Base-by-base conservation (phyloP, 2,888 invertebrate genomes). In the Tenthredo mesomela region DNA sequence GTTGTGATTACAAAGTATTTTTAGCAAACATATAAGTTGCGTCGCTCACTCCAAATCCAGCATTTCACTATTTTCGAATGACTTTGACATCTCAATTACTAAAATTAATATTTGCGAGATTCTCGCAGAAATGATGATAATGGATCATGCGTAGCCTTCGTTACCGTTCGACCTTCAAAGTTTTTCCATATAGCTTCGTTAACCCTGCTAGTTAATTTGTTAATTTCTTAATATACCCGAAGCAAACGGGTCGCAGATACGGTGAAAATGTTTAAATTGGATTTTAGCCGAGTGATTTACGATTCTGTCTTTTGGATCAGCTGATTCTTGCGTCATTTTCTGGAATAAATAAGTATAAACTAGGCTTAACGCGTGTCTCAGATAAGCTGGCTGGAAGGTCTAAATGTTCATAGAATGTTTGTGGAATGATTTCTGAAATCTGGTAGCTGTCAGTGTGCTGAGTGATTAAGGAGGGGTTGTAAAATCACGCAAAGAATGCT, bases 271-370 rank as follows among this genome's bases (percentile, higher is more conserved):
- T 85, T 85, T 85, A 82, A 85, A 85, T 71, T 65, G 82, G 84
- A 85, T 80, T 78, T 37, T 85, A 40, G n/a, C 67, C 43, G 80
- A 85, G 78, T 85, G 84, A 85, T 85, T 85, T 85, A 85, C 82
- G n/a, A 61, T 70, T 37, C 67, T 85, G 65, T 29, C n/a, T 77
- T 65, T 70, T 21, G 84, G 84, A 85, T 85, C 84, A 85, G 84
- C 84, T 85, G 84, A 85, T 71, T 82, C 65, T 85, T 85, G 71
- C 84, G 84, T 85, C 84, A 85, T 61, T 61, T 78, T 86, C 86
- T 86, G 86, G 88, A 87, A 91, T 89, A 89, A 90, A 90, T 90
- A 89, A 88, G 90, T 90, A 92, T 92, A 93, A 92, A 93, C 92
- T 91, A 93, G 91, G 89, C 91, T 90, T 88, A 89, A 90, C 75